Base-by-base conservation (phyloP, 1,140 invertebrate species). In the Trachymyrmex cornetzi region DNA sequence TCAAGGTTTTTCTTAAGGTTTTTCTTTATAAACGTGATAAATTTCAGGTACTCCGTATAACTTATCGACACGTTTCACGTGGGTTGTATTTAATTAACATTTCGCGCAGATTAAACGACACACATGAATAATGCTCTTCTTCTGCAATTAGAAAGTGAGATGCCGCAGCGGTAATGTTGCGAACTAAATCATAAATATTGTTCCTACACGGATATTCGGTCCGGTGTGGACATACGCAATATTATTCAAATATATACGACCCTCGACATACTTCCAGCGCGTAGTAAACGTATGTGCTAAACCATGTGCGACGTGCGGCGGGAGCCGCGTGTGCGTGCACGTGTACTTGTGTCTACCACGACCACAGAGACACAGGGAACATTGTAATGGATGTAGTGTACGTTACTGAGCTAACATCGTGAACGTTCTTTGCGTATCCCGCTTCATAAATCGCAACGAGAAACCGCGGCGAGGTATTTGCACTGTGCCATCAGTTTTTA, bases 381-480 rank as follows among this genome's bases (percentile, higher is more conserved):
- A 81, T 87, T 87, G 82, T 93, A 92, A 93, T 92, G 90, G 87
- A 92, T 88, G 89, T 88, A 89, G 87, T 84, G 88, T 82, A 80
- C 90, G 92, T 90, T 90, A 89, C 91, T 38, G 87, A 86, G 89
- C 79, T 69, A 88, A 88, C 88, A 86, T 92, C 87, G 88, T 80
- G 87, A 72, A 81, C 88, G 90, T 90, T 92, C 90, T 87, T 92
- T 87, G 88, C 79, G 77, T 71, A 85, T 66, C 85, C 80, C 77
- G 88, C 81, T 87, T 92, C 89, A 87, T 93, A 92, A 93, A 92
- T 93, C 89, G 72, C 86, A 88, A 64, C 85, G 84, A 90, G 91
- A 89, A 92, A 90, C 91, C 87, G 87, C 87, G 88, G 82, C 87
- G n/a, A 72, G 71, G 69, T 69, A 69, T 64, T 59, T 27, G 59